phyloP scores from a whole-genome alignment of 2,888 invertebrate genomes.

The Agrochola litura region DNA sequence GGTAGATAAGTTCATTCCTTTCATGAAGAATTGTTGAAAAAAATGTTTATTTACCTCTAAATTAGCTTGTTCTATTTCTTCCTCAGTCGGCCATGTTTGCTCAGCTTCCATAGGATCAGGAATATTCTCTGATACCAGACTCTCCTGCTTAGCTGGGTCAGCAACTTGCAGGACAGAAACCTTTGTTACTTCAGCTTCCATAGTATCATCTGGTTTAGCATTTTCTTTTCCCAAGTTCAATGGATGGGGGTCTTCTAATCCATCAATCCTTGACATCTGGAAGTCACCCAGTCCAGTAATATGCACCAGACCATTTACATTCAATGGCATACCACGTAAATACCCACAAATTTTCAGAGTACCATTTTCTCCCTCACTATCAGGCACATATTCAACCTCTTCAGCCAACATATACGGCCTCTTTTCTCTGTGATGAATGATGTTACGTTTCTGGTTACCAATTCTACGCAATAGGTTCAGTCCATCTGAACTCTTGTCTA shows the following conservation, averaged over 20 bases:
- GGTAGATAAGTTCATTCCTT: background rate
- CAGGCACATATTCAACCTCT: conserved; percentile 92
- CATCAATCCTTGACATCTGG: conserved; percentile 96
- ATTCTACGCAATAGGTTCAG: conserved; percentile 92
- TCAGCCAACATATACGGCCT: conserved; percentile 97
- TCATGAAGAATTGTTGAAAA: background rate
- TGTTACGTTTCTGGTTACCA: conserved; percentile 95
- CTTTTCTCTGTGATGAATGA: conserved; percentile 93
- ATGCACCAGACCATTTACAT: conserved; percentile 97
- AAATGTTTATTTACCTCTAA: conserved; percentile 79
- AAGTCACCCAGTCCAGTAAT: conserved; percentile 98
- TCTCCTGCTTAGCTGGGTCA: conserved; percentile 93
- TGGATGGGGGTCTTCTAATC: conserved; percentile 93
- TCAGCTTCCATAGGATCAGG: conserved; percentile 98
- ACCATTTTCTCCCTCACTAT: conserved; percentile 88
- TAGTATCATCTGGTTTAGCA: conserved; percentile 80
- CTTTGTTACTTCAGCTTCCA: conserved; percentile 81
- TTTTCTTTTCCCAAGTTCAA: conserved; percentile 89
- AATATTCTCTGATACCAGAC: conserved; percentile 94
- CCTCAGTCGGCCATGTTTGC: conserved; percentile 99
- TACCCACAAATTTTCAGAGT: conserved; percentile 96
- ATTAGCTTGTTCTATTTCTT: conserved; percentile 95
- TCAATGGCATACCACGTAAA: conserved; percentile 95
- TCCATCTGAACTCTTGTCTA: conserved; percentile 94
- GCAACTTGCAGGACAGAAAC: conserved; percentile 90